Evolutionary conservation across 1,140 invertebrate species (phyloP), one percentile per base, ranked within the genome.

Genomic region (Diuraphis noxia): DNA sequence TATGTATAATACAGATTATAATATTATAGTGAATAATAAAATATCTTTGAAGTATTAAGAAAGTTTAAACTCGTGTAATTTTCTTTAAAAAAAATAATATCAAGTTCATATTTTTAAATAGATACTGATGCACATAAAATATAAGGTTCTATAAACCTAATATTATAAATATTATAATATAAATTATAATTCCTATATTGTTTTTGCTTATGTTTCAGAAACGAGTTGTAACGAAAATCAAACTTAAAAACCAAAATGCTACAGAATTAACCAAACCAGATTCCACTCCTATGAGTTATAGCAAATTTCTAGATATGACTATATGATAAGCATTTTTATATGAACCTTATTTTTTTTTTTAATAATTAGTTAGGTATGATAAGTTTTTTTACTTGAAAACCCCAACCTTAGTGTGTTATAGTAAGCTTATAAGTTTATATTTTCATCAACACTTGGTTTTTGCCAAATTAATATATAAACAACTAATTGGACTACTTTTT

Each of bases 201-300:
- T 19, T 43, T 85, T 85, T 36, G 5, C 1, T 79, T 10, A 25
- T 77, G 40, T 90, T 90, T 79, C 63, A 90, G 88, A 90, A 90
- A 81, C 56, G 30, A 9, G 5, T 90, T 25, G 8, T 46, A 34
- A 46, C 40, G 8, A 90, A 90, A 90, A 46, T 81, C 6, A 90
- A 79, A 49, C 1, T 23, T 0, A 90, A 90, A 79, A 79, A 79
- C 25, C 41, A 81, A 90, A 79, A 49, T 5, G 17, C 10, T 77
- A 5, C 23, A 23, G n/a, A 17, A 30, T 36, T 77, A 23, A 46
- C 40, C 0, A 90, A 90, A 43, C n/a, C 41, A 13, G 34, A 81
- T 49, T 10, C 41, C 46, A n/a, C n/a, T 25, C n/a, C 41, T 5
- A 36, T 49, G 2, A 49, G n/a, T 81, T 49, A 49, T 30, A 79